phyloP scores from a whole-genome alignment of 1,140 invertebrate species.

The Pseudomyrmex concolor region DNA sequence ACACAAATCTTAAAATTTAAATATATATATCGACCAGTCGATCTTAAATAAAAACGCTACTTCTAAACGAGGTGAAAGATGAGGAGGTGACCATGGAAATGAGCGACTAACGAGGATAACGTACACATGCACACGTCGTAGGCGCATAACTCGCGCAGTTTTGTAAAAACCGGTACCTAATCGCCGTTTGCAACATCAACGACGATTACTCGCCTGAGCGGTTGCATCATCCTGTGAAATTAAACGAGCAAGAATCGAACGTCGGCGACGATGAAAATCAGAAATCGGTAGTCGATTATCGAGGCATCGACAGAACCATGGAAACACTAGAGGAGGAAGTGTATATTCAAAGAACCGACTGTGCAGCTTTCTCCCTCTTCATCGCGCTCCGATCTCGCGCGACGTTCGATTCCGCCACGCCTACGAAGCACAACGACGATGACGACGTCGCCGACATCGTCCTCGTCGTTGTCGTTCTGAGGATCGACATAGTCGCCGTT shows the following conservation, averaged over 20 bases:
- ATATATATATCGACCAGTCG: no score
- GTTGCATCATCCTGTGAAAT: constrained; percentile 14
- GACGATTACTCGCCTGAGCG: neutral
- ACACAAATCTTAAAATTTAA: neutral
- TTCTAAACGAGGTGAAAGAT: neutral
- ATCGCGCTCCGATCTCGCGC: neutral
- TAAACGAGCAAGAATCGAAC: neutral
- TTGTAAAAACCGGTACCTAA: neutral
- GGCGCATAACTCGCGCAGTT: neutral
- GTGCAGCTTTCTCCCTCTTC: neutral
- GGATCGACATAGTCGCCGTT: neutral
- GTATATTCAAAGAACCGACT: neutral
- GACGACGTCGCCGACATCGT: neutral
- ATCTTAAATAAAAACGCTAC: no score
- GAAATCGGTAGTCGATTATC: neutral
- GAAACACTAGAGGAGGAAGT: neutral
- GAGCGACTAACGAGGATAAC: neutral
- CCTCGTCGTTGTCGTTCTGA: neutral
- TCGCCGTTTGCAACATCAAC: constrained; percentile 1
- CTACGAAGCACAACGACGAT: neutral
- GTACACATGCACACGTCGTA: neutral
- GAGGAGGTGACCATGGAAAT: neutral
- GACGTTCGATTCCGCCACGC: neutral
- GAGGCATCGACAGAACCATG: neutral
- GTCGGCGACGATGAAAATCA: neutral